phyloP scores from a whole-genome alignment of 2,113 vertebrate genomes.

The Rhagologus leucostigma region DNA sequence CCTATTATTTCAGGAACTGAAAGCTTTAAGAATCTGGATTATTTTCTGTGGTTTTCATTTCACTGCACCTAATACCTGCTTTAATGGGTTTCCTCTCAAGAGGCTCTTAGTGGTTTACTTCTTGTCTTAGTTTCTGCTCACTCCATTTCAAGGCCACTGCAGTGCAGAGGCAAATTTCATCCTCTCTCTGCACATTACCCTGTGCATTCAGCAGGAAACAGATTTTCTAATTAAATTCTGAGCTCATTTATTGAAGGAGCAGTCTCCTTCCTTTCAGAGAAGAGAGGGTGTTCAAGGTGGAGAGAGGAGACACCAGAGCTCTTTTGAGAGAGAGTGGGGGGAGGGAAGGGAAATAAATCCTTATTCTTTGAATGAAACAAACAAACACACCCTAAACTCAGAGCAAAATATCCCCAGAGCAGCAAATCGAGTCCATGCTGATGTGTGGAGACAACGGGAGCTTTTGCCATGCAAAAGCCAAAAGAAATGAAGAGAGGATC shows the following conservation, averaged over 20 bases:
- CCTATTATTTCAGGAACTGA: not conserved
- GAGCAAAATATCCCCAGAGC: conserved; percentile 38
- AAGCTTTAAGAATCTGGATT: not conserved
- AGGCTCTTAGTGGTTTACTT: not conserved
- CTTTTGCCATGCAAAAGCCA: conserved; percentile 16
- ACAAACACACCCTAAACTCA: conserved; percentile 47
- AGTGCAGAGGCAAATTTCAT: conserved; percentile 32
- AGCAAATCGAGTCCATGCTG: not conserved
- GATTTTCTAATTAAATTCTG: conserved; percentile 3
- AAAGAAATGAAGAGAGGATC: not conserved
- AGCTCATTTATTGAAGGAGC: not conserved
- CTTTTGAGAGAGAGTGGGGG: not conserved
- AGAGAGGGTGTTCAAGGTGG: not conserved
- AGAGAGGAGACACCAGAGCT: not conserved
- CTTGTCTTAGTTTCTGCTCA: not conserved
- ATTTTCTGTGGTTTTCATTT: not conserved
- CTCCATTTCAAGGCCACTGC: not conserved
- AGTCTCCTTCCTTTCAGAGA: not conserved
- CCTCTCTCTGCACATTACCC: not conserved
- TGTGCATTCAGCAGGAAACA: conserved; percentile 30
- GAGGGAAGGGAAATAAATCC: not conserved
- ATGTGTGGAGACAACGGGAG: not conserved
- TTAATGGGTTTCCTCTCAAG: conserved; percentile 32
- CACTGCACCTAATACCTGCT: not conserved
- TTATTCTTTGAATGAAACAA: not conserved